Percentiles rank a stretch among this genome's conserved stretches.
Evolutionary conservation across 2,113 vertebrate species (phyloP).

Genomic region (Nansenia antarctica): DNA sequence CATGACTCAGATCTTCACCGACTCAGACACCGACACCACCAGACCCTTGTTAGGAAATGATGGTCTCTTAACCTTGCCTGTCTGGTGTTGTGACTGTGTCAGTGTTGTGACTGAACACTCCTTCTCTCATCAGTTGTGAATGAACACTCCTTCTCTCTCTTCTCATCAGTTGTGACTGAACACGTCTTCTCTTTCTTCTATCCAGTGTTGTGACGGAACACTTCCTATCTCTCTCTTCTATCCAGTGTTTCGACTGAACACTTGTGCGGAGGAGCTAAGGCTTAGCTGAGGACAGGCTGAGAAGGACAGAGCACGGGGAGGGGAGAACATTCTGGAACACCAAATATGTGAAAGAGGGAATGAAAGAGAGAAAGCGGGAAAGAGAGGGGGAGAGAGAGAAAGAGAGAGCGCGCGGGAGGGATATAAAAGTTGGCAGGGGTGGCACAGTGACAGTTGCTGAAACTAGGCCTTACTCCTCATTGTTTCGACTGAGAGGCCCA

Average conservation of each 20-base stretch:
- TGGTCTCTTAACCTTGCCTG: too few relatives aligned
- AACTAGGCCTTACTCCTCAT: slow-evolving; percentile 80
- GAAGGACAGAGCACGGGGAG: neutral
- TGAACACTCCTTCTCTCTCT: too few relatives aligned
- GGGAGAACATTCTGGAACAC: slow-evolving; percentile 9
- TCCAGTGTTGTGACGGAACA: too few relatives aligned
- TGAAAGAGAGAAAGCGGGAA: neutral
- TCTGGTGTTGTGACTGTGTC: too few relatives aligned
- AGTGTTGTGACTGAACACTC: too few relatives aligned
- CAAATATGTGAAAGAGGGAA: neutral
- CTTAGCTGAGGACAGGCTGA: neutral
- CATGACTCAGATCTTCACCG: too few relatives aligned
- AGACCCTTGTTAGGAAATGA: too few relatives aligned
- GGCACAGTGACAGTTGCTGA: slow-evolving; percentile 70
- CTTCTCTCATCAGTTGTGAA: too few relatives aligned
- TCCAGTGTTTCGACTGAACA: neutral
- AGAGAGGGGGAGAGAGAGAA: neutral
- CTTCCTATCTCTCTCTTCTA: too few relatives aligned
- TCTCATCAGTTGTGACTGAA: too few relatives aligned
- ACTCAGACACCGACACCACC: too few relatives aligned
- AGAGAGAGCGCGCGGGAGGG: neutral
- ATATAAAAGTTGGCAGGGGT: slow-evolving; percentile 2
- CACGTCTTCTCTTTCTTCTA: too few relatives aligned
- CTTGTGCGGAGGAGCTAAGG: neutral
- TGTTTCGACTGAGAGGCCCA: slow-evolving; percentile 80